Evolutionary conservation across 1,140 invertebrate genomes (phyloP).

Genomic region (Telenomus remus): DNA sequence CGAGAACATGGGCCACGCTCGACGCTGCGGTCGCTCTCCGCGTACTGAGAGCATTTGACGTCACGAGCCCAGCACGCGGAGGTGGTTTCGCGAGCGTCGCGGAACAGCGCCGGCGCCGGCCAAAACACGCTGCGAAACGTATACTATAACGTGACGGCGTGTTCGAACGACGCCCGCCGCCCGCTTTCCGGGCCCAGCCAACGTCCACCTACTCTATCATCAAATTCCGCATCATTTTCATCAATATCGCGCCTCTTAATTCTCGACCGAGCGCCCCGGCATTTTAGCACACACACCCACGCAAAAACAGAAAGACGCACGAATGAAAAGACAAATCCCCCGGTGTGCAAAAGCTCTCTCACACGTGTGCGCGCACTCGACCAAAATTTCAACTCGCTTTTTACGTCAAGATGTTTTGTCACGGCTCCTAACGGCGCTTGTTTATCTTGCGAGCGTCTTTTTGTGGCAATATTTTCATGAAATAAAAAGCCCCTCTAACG

Average conservation of each 20-base stretch:
- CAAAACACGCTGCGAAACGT: conserved; percentile 43
- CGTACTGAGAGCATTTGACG: conserved; percentile 73
- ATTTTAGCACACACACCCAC: too few species aligned
- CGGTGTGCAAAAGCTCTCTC: too few species aligned
- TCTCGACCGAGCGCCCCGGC: too few species aligned
- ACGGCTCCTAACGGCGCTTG: not conserved
- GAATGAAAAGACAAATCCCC: not conserved
- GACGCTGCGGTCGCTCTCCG: conserved; percentile 74
- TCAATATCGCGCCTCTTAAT: not conserved
- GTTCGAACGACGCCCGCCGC: conserved; percentile 14
- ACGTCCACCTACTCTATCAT: conserved; percentile 22
- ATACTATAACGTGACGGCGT: conserved; percentile 42
- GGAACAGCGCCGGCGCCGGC: conserved; percentile 66
- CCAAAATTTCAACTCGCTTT: not conserved
- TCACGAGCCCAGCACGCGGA: conserved; percentile 73
- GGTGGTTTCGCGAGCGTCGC: conserved; percentile 68
- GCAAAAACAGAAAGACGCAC: not conserved
- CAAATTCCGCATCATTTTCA: conserved; percentile 40
- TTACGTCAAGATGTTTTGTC: conserved; percentile 10
- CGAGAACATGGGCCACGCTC: conserved; percentile 66
- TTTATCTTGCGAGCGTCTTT: not conserved
- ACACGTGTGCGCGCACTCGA: too few species aligned
- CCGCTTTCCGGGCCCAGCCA: not conserved
- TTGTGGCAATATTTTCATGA: not conserved
- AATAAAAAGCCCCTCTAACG: not conserved